phyloP scores from a whole-genome alignment of 2,797 vertebrate genomes.

The Poeciliopsis presidionis region DNA sequence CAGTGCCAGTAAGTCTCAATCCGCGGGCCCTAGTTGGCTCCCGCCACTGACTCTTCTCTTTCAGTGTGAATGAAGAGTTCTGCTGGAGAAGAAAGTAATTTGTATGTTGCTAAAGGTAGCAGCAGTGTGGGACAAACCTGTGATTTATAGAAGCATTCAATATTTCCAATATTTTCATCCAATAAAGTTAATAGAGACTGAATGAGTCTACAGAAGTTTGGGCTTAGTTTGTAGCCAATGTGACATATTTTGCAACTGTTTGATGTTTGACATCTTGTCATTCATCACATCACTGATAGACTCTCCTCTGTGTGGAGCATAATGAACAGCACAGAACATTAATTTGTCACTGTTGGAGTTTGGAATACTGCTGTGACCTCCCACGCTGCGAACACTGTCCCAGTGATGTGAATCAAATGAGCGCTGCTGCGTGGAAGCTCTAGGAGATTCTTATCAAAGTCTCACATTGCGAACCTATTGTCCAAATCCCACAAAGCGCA shows the following conservation, averaged over 20 bases:
- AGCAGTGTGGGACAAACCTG: neutral
- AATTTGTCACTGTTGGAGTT: slow-evolving; percentile 10
- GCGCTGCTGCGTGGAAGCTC: neutral
- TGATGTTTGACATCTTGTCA: neutral
- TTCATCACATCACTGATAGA: neutral
- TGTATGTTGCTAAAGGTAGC: neutral
- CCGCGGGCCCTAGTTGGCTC: slow-evolving; percentile 19
- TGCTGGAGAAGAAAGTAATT: neutral
- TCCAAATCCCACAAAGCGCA: slow-evolving; percentile 36
- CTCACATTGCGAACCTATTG: slow-evolving; percentile 11
- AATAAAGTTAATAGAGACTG: neutral
- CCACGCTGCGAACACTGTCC: slow-evolving; percentile 12
- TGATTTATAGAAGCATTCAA: neutral
- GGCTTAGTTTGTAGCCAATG: neutral
- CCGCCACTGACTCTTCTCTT: slow-evolving; percentile 22
- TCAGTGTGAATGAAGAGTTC: slow-evolving; percentile 1
- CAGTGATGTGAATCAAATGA: slow-evolving; percentile 29
- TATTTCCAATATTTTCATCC: neutral
- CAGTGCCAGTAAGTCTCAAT: slow-evolving; percentile 65
- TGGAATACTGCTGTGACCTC: slow-evolving; percentile 40
- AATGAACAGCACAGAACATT: slow-evolving; percentile 2
- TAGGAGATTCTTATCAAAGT: slow-evolving; percentile 21
- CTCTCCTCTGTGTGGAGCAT: neutral
- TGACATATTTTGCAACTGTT: neutral
- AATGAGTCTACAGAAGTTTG: neutral